Evolutionary conservation across 1,140 invertebrate species (phyloP).

Genomic region (Drosophila nannoptera): DNA sequence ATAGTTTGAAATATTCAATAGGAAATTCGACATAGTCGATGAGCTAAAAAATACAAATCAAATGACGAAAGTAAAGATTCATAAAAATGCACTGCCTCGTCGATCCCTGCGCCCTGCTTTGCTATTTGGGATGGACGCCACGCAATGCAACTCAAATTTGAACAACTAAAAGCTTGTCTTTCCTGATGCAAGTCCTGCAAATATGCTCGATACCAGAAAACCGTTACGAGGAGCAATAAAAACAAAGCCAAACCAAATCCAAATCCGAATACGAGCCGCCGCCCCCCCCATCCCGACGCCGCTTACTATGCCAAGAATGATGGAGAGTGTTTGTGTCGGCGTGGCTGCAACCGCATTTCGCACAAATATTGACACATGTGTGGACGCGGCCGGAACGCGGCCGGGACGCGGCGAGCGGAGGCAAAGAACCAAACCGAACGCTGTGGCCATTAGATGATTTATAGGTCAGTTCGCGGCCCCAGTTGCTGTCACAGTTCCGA

Average conservation of each 20-base stretch:
- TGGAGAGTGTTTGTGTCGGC: constrained; percentile 68
- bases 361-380: constrained; percentile 75
- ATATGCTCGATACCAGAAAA: constrained; percentile 22
- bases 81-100: constrained; percentile 3
- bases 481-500: constrained; percentile 11
- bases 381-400: constrained; percentile 1
- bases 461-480: constrained; percentile 57
- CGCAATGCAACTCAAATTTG: constrained; percentile 63
- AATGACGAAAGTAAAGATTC: constrained; percentile 7
- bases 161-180: constrained; percentile 65
- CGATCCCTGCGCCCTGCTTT: constrained; percentile 8
- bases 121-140: constrained; percentile 13
- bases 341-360: constrained; percentile 72
- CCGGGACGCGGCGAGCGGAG: neutral
- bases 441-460: constrained; percentile 74
- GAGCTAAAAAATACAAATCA: constrained; percentile 13
- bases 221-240: constrained; percentile 31
- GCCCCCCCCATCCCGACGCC: neutral
- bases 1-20: constrained; percentile 56
- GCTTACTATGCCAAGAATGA: constrained; percentile 44
- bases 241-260: constrained; percentile 35
- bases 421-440: constrained; percentile 40
- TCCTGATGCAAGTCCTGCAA: constrained; percentile 33
- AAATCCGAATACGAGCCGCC: constrained; percentile 39
- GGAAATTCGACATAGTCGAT: constrained; percentile 37